Evolutionary conservation across 2,797 vertebrate genomes (phyloP), one percentile per base, ranked within the genome.

Genomic region (Delichon dasypus): DNA sequence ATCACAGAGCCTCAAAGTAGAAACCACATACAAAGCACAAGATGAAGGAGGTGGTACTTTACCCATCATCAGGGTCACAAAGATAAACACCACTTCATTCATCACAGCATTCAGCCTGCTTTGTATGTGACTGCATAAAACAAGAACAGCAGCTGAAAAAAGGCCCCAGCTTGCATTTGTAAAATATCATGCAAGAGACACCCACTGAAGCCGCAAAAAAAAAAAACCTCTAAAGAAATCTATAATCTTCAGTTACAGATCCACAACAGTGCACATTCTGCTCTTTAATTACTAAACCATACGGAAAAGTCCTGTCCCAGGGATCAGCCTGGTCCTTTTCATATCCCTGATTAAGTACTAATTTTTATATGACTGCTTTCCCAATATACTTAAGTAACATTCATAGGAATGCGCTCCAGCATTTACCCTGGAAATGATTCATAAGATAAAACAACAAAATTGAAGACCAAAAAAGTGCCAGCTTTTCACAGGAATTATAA

Each of bases 11-110:
- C 68, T 85, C 73, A 50, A 66, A 51, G 85, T 16, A 81, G 75
- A 95, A 96, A 83, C 92, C 94, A 94, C 85, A 92, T 90, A 93
- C 81, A 95, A 93, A 79, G 94, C 57, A 85, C 0, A 65, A 94
- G 84, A 78, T 83, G 82, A 95, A 95, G 93, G 92, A 95, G 82
- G 89, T 78, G 73, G 75, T 85, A 72, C 85, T 91, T 93, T 26
- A 88, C 89, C 92, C 38, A 0, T 95, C 94, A 95, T 81, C 92
- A 1, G 55, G 78, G 89, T 95, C 90, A 66, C 73, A 70, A 89
- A 91, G 92, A 93, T 91, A 96, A 96, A 94, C 84, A 89, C 70
- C 82, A 89, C 92, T 95, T 97, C 94, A 95, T 93, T 85, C 94
- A 96, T 85, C 95, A 96, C 57, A 66, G 54, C 1, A 3, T 58